Conservation (phyloP, 2,888 invertebrate species). For the Heliconius sara region DNA sequence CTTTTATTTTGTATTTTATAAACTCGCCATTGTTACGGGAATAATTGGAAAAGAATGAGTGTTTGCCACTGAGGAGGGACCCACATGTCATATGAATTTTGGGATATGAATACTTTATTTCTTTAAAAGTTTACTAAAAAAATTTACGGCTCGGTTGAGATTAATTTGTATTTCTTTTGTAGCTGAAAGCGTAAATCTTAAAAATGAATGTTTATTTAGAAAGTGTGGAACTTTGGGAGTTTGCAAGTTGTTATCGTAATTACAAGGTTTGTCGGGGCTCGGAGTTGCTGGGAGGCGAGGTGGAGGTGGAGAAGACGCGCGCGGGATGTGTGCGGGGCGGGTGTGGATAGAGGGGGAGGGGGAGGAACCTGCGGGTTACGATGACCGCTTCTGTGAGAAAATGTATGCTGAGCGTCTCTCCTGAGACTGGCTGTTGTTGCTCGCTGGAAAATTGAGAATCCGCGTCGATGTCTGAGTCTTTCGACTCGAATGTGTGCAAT, state of each 20-base stretch:
- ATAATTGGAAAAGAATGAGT: neutral
- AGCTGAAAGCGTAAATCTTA: conserved; percentile 31
- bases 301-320: neutral
- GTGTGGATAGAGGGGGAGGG: neutral
- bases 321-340: neutral
- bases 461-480: neutral
- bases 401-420: conserved; percentile 20
- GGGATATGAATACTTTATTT: too few species aligned
- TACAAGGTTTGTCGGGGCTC: conserved; percentile 35
- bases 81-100: too few species aligned
- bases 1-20: conserved; percentile 8
- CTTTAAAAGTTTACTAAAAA: conserved; percentile 1
- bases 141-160: conserved; percentile 20
- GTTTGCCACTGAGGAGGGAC: neutral
- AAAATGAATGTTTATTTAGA: conserved; percentile 39
- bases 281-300: neutral
- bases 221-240: conserved; percentile 39
- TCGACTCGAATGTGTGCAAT: neutral
- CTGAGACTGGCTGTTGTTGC: neutral
- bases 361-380: neutral
- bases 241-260: conserved; percentile 39
- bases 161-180: conserved; percentile 33
- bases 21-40: neutral
- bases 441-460: conserved; percentile 7
- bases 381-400: neutral